These are phyloP conservation scores for Drosophila novamexicana DNA, from an alignment of 1,140 invertebrate genomes.

Conservation along the genomic window DNA sequence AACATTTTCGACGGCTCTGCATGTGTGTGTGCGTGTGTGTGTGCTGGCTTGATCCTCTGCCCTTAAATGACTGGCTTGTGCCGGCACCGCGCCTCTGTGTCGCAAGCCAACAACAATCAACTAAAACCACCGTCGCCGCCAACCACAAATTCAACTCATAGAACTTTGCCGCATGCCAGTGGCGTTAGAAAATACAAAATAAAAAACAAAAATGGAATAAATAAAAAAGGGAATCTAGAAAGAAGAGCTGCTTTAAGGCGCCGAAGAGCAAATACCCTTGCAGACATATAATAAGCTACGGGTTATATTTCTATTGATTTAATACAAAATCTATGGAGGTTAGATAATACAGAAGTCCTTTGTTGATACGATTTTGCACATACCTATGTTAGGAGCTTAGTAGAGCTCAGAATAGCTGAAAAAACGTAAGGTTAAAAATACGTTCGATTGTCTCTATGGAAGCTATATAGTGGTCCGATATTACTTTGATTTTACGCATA, in stretches of 20 bases:
- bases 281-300: neutral
- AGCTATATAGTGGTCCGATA: neutral
- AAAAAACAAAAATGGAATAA: slow-evolving; percentile 5
- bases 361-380: no score
- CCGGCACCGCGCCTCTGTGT: slow-evolving; percentile 38
- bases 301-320: no score
- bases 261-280: neutral
- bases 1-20: neutral
- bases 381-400: no score
- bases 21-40: slow-evolving; percentile 27
- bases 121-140: slow-evolving; percentile 31
- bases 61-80: slow-evolving; percentile 61
- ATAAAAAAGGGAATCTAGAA: slow-evolving; percentile 16
- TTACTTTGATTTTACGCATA: neutral
- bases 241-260: neutral
- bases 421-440: no score
- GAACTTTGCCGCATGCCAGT: slow-evolving; percentile 71
- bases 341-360: no score
- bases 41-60: slow-evolving; percentile 44
- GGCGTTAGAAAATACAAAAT: slow-evolving; percentile 45
- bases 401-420: no score
- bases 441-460: no score
- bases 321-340: no score
- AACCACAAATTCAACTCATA: slow-evolving; percentile 34
- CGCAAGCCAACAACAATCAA: slow-evolving; percentile 55